Evolutionary conservation across 2,888 invertebrate species (phyloP).

Genomic region (Pandemis heparana): DNA sequence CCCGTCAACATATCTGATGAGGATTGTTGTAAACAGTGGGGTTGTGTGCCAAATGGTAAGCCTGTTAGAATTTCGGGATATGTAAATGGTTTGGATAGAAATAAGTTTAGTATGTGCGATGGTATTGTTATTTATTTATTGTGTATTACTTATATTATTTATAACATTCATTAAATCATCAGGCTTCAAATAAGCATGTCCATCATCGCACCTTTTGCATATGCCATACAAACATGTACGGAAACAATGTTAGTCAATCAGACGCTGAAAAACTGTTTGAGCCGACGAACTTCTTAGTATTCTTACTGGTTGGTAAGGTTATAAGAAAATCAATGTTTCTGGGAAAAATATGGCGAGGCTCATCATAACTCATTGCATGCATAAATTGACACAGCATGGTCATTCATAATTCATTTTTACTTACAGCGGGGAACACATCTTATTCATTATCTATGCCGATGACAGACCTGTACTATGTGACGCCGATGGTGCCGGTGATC

Average conservation of each 20-base stretch:
- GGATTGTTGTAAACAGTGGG: conserved; percentile 95
- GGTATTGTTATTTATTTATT: background rate
- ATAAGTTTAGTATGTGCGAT: background rate
- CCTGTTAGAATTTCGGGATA: background rate
- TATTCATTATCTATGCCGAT: conserved; percentile 59
- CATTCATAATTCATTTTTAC: conserved; percentile 64
- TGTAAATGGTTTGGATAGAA: background rate
- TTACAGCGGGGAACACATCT: conserved; percentile 71
- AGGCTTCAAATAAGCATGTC: no score
- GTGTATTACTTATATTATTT: no score
- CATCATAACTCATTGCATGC: conserved; percentile 23
- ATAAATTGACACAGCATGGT: conserved; percentile 24
- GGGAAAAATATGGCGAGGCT: background rate
- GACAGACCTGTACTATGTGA: conserved; percentile 64
- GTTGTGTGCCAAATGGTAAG: conserved; percentile 79
- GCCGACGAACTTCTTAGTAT: background rate
- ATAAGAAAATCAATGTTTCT: background rate
- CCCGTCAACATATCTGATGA: conserved; percentile 88
- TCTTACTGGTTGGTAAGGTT: background rate
- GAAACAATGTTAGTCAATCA: no score
- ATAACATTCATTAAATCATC: no score
- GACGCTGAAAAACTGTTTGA: no score
- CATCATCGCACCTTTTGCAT: no score
- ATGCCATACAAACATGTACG: no score
- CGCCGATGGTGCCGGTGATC: conserved; percentile 59